A percentile compares a stretch with the other conserved stretches of the same genome.
phyloP scores from a whole-genome alignment of 2,888 invertebrate genomes.

The Drosophila multiciliata region DNA sequence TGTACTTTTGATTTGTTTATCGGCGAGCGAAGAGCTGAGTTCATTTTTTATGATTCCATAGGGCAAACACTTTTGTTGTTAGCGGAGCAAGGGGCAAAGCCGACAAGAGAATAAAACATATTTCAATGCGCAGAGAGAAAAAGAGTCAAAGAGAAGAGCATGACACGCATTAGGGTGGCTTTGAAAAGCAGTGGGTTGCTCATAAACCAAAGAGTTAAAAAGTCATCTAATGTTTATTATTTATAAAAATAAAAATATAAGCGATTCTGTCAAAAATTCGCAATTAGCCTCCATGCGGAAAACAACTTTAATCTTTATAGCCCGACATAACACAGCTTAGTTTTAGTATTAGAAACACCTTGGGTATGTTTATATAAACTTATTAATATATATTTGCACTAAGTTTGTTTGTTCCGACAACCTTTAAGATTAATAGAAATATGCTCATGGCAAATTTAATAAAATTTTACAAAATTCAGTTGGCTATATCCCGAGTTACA shows the following conservation, averaged over 20 bases:
- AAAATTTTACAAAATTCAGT: conserved; percentile 19
- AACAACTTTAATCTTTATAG: neutral
- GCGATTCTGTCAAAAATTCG: neutral
- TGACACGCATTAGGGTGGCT: conserved; percentile 24
- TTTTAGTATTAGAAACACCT: neutral
- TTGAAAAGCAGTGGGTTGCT: conserved; percentile 11
- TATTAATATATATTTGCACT: conserved; percentile 39
- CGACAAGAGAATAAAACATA: conserved; percentile 44
- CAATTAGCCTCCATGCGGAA: neutral
- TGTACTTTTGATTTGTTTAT: conserved; percentile 68
- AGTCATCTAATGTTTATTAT: neutral
- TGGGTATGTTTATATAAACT: conserved; percentile 13
- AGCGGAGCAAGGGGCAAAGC: conserved; percentile 53
- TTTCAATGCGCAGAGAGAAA: conserved; percentile 23
- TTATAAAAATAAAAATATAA: neutral
- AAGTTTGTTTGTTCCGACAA: conserved; percentile 15
- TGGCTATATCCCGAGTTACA: conserved; percentile 15
- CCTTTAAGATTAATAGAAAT: conserved; percentile 4
- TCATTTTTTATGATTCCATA: conserved; percentile 19
- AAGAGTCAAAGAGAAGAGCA: conserved; percentile 1
- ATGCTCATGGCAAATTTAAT: neutral
- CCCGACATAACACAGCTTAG: neutral
- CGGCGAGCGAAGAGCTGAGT: conserved; percentile 36
- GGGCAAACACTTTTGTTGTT: conserved; percentile 62
- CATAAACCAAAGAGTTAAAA: conserved; percentile 20